Percentiles rank a stretch among this genome's conserved stretches.
These are phyloP conservation scores for Chloromyia formosa DNA, from an alignment of 2,888 invertebrate species.

Conservation along the genomic window DNA sequence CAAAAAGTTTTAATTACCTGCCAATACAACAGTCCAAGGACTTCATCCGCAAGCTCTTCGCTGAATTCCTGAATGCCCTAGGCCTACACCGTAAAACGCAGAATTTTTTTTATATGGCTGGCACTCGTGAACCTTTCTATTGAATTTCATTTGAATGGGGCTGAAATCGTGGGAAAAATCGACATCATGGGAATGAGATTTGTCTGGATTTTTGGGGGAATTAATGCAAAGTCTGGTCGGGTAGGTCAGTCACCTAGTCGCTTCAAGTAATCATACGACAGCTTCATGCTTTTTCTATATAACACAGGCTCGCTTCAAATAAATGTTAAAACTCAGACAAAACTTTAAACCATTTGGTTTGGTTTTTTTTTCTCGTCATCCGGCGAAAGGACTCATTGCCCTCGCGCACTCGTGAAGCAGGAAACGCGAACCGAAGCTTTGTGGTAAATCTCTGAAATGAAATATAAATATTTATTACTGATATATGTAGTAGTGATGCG, in stretches of 20 bases:
- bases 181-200: constrained; percentile 21
- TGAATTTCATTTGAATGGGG: constrained; percentile 28
- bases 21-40: constrained; percentile 44
- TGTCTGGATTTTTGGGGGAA: constrained; percentile 33
- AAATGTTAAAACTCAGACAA: too few species aligned
- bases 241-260: constrained; percentile 37
- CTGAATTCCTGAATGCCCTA: background rate
- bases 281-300: too few species aligned
- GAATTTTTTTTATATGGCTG: constrained; percentile 1
- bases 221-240: constrained; percentile 30
- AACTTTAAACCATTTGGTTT: too few species aligned
- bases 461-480: constrained; percentile 21
- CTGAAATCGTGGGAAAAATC: constrained; percentile 18
- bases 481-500: background rate
- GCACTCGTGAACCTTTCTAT: constrained; percentile 26
- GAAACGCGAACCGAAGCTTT: too few species aligned
- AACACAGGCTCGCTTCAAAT: too few species aligned
- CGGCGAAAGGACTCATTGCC: too few species aligned
- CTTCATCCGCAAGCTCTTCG: background rate
- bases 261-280: background rate
- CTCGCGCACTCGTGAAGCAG: too few species aligned
- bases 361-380: too few species aligned
- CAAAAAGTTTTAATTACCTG: constrained; percentile 49
- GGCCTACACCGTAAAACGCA: background rate
- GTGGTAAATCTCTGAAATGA: background rate